Base-by-base conservation (phyloP, 1,140 invertebrate genomes). In the Notospermus geniculatus region DNA sequence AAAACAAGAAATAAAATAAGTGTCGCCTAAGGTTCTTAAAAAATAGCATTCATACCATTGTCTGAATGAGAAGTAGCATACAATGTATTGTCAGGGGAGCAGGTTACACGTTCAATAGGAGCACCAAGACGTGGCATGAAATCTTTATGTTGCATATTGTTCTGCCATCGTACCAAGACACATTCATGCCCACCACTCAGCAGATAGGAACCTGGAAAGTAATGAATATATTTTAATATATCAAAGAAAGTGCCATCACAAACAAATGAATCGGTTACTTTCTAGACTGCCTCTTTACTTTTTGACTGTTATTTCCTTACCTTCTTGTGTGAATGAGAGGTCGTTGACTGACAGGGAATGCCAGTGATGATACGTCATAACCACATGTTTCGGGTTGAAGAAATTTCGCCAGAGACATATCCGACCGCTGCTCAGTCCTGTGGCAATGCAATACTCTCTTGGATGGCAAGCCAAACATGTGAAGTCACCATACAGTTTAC, bases 101-200 rank as follows among this genome's bases (percentile, higher is more conserved):
- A 84, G 2, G 82, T 80, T n/a, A 93, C 80, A 68, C 88, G 85
- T 55, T 82, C 79, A 32, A 93, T 88, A 2, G 87, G 84, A 11
- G 87, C 85, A 7, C 89, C 86, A 65, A 93, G 80, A 53, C 91
- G 83, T 11, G 92, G 91, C 50, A 92, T 66, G 78, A 88, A 91
- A n/a, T 50, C 46, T 66, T 86, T 88, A 5, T 84, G 65, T 28
- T 72, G 52, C 5, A 65, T 65, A 39, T 74, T 70, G 36, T 70
- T 69, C 17, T 85, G 75, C 92, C 91, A 93, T 77, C 89, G 90
- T 0, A 93, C 90, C 54, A 94, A 73, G 0, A 90, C 89, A 74
- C 86, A 86, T 78, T 94, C 92, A 57, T 84, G 84, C 19, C 89
- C 91, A 32, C 90, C 90, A 71, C 89, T 91, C 64, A 88, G 89